Conservation (phyloP, 2,888 invertebrate species). For the Temnothorax unifasciatus region DNA sequence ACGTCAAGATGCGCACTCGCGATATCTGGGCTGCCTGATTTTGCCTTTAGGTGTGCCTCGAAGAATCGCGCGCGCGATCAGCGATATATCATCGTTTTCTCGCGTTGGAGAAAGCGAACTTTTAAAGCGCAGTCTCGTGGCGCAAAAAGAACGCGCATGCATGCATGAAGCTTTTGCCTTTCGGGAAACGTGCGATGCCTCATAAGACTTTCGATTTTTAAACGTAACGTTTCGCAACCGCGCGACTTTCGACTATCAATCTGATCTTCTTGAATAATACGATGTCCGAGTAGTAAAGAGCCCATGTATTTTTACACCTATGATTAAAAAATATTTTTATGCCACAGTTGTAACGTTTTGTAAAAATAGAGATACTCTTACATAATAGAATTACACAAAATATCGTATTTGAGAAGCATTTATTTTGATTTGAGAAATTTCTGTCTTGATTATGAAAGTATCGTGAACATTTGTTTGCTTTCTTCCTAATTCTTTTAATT, state of each 20-base stretch:
- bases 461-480: conserved; percentile 24
- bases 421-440: background rate
- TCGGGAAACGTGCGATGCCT: conserved; percentile 32
- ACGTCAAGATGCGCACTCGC: conserved; percentile 39
- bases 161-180: conserved; percentile 49
- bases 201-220: conserved; percentile 39
- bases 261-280: conserved; percentile 10
- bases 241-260: conserved; percentile 9
- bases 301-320: background rate
- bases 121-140: conserved; percentile 39
- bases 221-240: conserved; percentile 23
- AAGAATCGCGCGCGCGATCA: conserved; percentile 24
- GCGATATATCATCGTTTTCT: conserved; percentile 42
- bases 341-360: background rate
- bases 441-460: background rate
- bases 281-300: background rate
- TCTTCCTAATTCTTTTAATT: conserved; percentile 10
- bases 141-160: conserved; percentile 42
- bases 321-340: background rate
- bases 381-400: background rate
- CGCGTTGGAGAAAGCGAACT: conserved; percentile 46
- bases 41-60: background rate
- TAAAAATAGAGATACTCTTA: background rate
- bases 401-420: too few species aligned
- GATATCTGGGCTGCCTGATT: conserved; percentile 23